Conservation (phyloP, 2,113 vertebrate genomes). For the Vombatus ursinus region DNA sequence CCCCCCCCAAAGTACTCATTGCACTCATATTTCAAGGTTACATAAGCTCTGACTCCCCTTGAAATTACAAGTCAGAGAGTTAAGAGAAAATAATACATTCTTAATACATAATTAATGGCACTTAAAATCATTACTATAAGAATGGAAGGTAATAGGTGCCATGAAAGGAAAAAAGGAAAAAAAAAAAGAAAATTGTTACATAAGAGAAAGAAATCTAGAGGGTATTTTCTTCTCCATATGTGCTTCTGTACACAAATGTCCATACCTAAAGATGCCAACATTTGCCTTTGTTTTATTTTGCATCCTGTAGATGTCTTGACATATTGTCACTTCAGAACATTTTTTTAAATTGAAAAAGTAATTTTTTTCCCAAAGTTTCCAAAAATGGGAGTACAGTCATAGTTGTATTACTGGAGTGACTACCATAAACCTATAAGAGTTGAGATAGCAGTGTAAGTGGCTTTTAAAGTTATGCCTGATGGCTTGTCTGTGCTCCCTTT, state of each 20-base stretch:
- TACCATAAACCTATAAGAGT: neutral
- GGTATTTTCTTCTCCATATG: neutral
- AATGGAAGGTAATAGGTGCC: slow-evolving; percentile 14
- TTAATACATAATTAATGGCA: slow-evolving; percentile 56
- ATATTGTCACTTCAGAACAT: slow-evolving; percentile 13
- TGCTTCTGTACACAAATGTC: neutral
- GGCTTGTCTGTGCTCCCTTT: neutral
- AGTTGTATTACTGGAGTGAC: neutral
- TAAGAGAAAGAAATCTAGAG: slow-evolving; percentile 2
- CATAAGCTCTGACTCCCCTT: slow-evolving; percentile 21
- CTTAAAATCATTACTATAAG: slow-evolving; percentile 37
- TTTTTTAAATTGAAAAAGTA: neutral
- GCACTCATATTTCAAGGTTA: slow-evolving; percentile 59
- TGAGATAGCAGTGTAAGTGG: neutral
- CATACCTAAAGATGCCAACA: slow-evolving; percentile 32
- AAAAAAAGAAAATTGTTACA: slow-evolving; percentile 43
- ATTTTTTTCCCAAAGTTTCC: neutral
- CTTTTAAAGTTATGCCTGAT: slow-evolving; percentile 8
- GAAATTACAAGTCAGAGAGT: slow-evolving; percentile 46
- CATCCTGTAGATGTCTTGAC: neutral
- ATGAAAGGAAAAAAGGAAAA: neutral
- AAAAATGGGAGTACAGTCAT: neutral
- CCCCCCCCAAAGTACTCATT: neutral
- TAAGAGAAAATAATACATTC: slow-evolving; percentile 50
- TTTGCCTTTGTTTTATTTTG: slow-evolving; percentile 30